Base-by-base conservation (phyloP, 2,888 invertebrate genomes). In the Ellobium chinense region DNA sequence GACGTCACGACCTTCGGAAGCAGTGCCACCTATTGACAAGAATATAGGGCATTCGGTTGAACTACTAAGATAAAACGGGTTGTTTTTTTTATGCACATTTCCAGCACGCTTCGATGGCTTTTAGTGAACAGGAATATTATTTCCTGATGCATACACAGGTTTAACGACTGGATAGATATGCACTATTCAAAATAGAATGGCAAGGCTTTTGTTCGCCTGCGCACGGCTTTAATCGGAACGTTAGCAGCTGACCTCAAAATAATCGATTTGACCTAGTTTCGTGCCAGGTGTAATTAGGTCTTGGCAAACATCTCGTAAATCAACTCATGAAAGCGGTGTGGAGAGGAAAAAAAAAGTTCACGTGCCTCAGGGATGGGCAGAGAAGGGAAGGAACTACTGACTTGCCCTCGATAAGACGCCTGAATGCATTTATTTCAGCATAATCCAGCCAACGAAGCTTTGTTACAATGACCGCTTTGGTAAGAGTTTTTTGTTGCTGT, bases 1-100 rank as follows among this genome's bases (percentile, higher is more conserved):
- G 82, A 82, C 82, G 82, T 82, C 82, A 82, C 74, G 82, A 78
- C 69, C 75, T 36, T 74, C 69, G 70, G 70, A 78, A 39, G 75
- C 82, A 82, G 78, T 78, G 82, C 82, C 82, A 78, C 75, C 82
- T 82, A 82, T 75, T 78, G 78, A 75, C 78, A 62, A 24, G 39
- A 76, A 76, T 65, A 66, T 76, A 29, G 66, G 76, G 65, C 65
- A 65, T 12, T 27, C 29, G n/a, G 56, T 66, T 74, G 4, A 31
- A 29, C 65, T 65, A 31, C 7, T 3, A 46, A 46, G 46, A 12
- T 46, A 46, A 46, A 46, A 46, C 46, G 7, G 46, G 7, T 46
- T 46, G 7, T 7, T 46, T 46, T 46, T n/a, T n/a, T n/a, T n/a
- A n/a, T n/a, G n/a, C n/a, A n/a, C n/a, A n/a, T n/a, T n/a, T n/a